Evolutionary conservation across 2,113 vertebrate species (phyloP).

Genomic region (Chloropsis cyanopogon): DNA sequence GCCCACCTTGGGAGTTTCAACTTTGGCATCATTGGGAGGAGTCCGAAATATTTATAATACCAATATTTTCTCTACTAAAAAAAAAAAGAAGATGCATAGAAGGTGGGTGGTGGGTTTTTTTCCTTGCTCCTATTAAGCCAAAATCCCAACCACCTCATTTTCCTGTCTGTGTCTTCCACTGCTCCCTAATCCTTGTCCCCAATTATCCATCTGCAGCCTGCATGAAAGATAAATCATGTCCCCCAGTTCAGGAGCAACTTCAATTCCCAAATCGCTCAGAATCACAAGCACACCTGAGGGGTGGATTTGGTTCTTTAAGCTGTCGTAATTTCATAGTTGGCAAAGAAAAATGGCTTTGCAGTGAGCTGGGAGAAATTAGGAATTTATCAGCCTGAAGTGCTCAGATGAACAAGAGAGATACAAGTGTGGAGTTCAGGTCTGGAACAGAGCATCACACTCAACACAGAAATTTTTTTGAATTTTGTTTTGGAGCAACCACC

Average conservation of each 20-base stretch:
- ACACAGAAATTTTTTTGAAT: not conserved
- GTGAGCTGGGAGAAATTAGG: not conserved
- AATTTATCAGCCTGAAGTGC: not conserved
- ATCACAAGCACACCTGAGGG: not conserved
- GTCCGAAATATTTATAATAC: not conserved
- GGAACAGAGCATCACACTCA: not conserved
- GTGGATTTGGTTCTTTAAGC: not conserved
- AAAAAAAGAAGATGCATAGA: not conserved
- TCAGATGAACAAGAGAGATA: not conserved
- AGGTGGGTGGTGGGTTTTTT: not conserved
- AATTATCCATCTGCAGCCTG: not conserved
- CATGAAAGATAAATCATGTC: not conserved
- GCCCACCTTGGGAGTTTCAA: not conserved
- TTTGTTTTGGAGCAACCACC: not conserved
- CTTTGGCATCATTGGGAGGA: not conserved
- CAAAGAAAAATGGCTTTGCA: not conserved
- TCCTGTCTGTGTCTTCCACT: not conserved
- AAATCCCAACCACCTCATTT: not conserved
- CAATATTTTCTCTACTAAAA: not conserved
- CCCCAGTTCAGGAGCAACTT: not conserved
- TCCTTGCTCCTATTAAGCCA: not conserved
- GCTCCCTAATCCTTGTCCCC: not conserved
- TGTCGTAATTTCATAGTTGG: not conserved
- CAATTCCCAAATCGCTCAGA: not conserved
- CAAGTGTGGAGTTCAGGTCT: not conserved